Conservation (phyloP, 1,140 invertebrate species). For the Trinorchestia longiramus region DNA sequence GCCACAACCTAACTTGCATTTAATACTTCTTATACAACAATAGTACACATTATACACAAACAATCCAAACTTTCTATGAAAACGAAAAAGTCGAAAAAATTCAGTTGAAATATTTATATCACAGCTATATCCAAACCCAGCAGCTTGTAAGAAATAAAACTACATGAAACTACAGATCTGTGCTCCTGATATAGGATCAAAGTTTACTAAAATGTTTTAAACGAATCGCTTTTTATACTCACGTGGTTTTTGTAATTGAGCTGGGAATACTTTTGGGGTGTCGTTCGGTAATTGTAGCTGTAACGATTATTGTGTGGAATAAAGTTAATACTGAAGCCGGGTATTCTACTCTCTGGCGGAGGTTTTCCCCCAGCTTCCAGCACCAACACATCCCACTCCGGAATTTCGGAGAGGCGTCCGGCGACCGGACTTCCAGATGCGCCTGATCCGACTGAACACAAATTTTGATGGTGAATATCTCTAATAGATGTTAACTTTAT, state of each 20-base stretch:
- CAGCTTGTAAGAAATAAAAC: no score
- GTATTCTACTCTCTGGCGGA: conserved; percentile 55
- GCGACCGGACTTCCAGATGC: conserved; percentile 32
- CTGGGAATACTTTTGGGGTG: conserved; percentile 54
- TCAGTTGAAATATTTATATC: no score
- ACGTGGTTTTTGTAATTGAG: conserved; percentile 56
- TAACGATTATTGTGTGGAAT: neutral
- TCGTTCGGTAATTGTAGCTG: conserved; percentile 56
- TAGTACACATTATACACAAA: no score
- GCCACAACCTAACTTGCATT: no score
- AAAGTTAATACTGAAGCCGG: conserved; percentile 34
- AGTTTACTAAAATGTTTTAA: no score
- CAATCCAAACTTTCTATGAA: no score
- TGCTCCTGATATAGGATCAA: no score
- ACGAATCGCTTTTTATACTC: neutral
- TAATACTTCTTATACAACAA: no score
- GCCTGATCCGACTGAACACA: conserved; percentile 6
- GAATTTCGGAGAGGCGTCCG: conserved; percentile 44
- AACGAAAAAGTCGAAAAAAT: no score
- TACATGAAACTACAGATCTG: no score
- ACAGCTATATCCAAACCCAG: no score
- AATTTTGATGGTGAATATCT: neutral
- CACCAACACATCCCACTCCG: conserved; percentile 18
- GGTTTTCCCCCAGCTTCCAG: conserved; percentile 68
- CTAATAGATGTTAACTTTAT: neutral